phyloP scores from a whole-genome alignment of 1,140 invertebrate species.

The Panagrolaimus sp. region DNA sequence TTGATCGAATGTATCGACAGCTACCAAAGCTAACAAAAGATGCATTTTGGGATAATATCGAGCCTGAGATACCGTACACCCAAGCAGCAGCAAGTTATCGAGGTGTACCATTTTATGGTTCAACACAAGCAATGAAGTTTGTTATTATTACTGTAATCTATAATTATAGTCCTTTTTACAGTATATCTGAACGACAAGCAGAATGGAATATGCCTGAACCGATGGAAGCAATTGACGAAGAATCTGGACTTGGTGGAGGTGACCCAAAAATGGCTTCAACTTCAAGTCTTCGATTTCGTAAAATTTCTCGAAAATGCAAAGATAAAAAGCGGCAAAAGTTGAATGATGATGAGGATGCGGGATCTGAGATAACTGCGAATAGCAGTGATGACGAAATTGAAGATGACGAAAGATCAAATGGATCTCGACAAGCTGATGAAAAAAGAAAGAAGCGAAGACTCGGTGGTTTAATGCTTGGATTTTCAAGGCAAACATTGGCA shows the following conservation, averaged over 20 bases:
- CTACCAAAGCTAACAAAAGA: conserved; percentile 29
- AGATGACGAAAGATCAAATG: neutral
- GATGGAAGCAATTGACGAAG: conserved; percentile 37
- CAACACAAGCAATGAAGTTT: conserved; percentile 32
- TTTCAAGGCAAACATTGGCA: conserved; percentile 5
- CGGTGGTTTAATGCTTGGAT: neutral
- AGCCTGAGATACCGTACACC: conserved; percentile 36
- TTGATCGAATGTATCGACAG: conserved; percentile 38
- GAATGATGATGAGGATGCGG: neutral
- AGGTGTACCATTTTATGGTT: conserved; percentile 37
- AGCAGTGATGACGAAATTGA: neutral
- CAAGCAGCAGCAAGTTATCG: conserved; percentile 31
- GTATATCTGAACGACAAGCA: conserved; percentile 29
- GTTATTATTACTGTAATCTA: neutral
- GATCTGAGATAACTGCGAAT: neutral
- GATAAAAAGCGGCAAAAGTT: neutral
- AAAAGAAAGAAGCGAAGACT: conserved; percentile 10
- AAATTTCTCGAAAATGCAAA: neutral
- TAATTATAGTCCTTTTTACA: neutral
- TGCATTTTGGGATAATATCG: conserved; percentile 29
- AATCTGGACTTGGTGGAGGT: conserved; percentile 5
- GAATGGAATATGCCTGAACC: conserved; percentile 38
- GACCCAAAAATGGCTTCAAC: neutral
- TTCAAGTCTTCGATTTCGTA: neutral
- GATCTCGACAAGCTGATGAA: neutral